phyloP scores from a whole-genome alignment of 2,113 vertebrate genomes.

The Fregetta grallaria region DNA sequence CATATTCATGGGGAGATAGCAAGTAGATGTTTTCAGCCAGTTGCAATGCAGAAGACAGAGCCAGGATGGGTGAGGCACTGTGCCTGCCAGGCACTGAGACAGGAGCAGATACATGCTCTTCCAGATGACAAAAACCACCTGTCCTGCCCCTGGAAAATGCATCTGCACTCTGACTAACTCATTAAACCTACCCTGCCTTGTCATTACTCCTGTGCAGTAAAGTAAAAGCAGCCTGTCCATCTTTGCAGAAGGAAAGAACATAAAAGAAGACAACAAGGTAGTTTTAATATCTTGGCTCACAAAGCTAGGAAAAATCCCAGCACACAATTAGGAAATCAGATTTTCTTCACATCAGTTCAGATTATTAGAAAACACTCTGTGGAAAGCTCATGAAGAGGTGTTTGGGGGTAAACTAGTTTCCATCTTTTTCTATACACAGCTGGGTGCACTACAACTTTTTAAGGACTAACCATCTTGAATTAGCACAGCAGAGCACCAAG shows the following conservation, averaged over 20 bases:
- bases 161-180: background rate
- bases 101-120: background rate
- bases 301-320: background rate
- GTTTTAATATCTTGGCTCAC: background rate
- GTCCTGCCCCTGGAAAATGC: background rate
- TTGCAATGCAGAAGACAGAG: background rate
- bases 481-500: background rate
- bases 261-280: background rate
- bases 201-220: background rate
- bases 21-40: background rate
- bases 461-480: background rate
- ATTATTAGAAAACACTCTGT: background rate
- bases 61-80: background rate
- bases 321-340: background rate
- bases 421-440: background rate
- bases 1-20: background rate
- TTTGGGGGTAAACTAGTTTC: background rate
- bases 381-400: background rate
- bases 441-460: background rate
- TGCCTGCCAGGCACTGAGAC: background rate
- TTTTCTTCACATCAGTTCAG: background rate
- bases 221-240: background rate
- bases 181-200: background rate
- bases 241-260: background rate
- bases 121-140: constrained; percentile 36